These are phyloP conservation scores for Hypercompe scribonia DNA, from an alignment of 2,888 invertebrate genomes.

Conservation along the genomic window DNA sequence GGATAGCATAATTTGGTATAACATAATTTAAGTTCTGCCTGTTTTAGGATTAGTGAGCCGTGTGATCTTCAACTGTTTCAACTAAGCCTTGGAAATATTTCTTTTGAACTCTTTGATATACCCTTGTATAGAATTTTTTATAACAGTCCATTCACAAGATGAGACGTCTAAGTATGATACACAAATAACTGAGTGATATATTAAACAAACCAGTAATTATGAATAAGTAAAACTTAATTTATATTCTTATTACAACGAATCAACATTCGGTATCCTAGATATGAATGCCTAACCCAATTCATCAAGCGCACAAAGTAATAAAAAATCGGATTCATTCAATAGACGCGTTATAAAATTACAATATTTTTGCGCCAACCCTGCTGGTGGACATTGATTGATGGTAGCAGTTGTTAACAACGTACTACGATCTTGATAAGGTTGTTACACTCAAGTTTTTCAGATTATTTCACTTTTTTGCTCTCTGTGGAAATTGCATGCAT, in stretches of 20 bases:
- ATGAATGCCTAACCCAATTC: conserved; percentile 14
- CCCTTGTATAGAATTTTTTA: not conserved
- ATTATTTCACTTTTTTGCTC: conserved; percentile 58
- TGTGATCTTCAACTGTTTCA: not conserved
- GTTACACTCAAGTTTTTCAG: conserved; percentile 56
- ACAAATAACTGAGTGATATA: too few species aligned
- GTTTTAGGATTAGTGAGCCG: not conserved
- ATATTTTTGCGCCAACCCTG: conserved; percentile 55
- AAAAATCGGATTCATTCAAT: conserved; percentile 47
- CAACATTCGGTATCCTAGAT: not conserved
- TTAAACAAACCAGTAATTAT: not conserved
- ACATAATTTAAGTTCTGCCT: not conserved
- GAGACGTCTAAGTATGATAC: too few species aligned
- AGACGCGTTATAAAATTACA: conserved; percentile 59
- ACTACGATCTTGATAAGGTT: conserved; percentile 70
- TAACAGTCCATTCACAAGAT: too few species aligned
- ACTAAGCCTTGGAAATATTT: not conserved
- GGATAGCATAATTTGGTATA: not conserved
- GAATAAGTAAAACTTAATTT: not conserved
- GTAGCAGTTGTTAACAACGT: conserved; percentile 65
- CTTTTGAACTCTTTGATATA: not conserved
- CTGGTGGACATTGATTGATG: conserved; percentile 68
- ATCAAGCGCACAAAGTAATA: conserved; percentile 40
- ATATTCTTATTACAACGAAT: not conserved
- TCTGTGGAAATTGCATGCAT: conserved; percentile 51